These are phyloP conservation scores for Adoxophyes honmai DNA, from an alignment of 1,140 invertebrate species.

Conservation along the genomic window DNA sequence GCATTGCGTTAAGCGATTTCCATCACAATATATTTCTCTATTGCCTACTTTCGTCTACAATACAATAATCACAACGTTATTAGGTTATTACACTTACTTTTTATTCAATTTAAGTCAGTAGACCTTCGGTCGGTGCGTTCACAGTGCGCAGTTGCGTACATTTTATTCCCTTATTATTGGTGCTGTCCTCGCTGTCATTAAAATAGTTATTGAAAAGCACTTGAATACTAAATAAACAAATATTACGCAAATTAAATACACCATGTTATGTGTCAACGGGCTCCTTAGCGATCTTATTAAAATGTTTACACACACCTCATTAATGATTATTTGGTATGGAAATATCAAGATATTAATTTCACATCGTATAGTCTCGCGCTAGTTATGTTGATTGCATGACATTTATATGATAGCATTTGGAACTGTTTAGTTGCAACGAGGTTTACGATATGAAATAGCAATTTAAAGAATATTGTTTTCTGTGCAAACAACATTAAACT, in stretches of 20 bases:
- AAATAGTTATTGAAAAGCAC: constrained; percentile 4
- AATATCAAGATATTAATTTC: not conserved
- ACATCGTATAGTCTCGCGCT: not conserved
- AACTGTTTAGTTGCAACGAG: not conserved
- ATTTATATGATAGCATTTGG: not conserved
- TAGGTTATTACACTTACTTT: too few relatives aligned
- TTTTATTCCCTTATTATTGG: too few relatives aligned
- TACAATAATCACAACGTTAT: too few relatives aligned
- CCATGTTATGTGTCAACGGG: not conserved
- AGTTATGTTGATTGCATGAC: not conserved
- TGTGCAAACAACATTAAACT: not conserved
- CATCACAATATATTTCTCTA: too few relatives aligned
- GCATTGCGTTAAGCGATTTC: too few relatives aligned
- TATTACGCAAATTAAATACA: not conserved
- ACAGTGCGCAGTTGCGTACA: too few relatives aligned
- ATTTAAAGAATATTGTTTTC: constrained; percentile 1
- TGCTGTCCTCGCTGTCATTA: not conserved
- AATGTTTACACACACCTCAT: constrained; percentile 1
- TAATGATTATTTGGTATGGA: not conserved
- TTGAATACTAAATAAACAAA: constrained; percentile 5
- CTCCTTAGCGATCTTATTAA: not conserved
- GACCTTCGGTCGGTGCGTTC: too few relatives aligned
- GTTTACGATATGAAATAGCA: not conserved
- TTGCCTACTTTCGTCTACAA: too few relatives aligned
- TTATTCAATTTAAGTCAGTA: too few relatives aligned